Evolutionary conservation across 2,797 vertebrate species (phyloP).

Genomic region (Gallinago solitaria): DNA sequence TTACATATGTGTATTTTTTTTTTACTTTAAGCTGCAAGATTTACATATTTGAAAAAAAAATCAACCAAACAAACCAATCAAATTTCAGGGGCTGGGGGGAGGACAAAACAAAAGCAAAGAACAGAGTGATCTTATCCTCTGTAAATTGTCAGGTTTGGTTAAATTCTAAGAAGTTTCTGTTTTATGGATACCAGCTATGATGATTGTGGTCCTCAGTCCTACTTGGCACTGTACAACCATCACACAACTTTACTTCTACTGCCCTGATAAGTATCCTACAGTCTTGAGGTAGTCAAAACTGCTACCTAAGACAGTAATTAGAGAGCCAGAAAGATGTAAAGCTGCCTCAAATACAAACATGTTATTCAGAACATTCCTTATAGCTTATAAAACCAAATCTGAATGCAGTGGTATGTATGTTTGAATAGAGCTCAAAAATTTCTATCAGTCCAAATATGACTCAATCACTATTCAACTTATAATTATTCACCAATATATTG

Average conservation of each 20-base stretch:
- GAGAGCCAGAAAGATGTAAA: neutral
- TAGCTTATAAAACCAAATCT: neutral
- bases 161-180: neutral
- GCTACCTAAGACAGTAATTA: neutral
- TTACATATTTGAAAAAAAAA: neutral
- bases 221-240: neutral
- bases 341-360: neutral
- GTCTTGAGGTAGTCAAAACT: neutral
- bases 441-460: neutral
- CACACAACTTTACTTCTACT: neutral
- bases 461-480: neutral
- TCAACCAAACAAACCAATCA: too few species aligned
- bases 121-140: neutral
- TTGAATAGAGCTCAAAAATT: neutral
- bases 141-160: neutral
- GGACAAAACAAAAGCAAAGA: neutral
- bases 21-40: neutral
- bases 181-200: neutral
- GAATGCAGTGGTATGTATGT: neutral
- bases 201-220: fast-evolving
- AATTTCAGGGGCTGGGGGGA: neutral
- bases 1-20: neutral
- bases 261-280: neutral
- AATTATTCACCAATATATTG: neutral
- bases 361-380: neutral